Evolutionary conservation across 2,113 vertebrate species (phyloP).

Genomic region (Pantherophis guttatus): DNA sequence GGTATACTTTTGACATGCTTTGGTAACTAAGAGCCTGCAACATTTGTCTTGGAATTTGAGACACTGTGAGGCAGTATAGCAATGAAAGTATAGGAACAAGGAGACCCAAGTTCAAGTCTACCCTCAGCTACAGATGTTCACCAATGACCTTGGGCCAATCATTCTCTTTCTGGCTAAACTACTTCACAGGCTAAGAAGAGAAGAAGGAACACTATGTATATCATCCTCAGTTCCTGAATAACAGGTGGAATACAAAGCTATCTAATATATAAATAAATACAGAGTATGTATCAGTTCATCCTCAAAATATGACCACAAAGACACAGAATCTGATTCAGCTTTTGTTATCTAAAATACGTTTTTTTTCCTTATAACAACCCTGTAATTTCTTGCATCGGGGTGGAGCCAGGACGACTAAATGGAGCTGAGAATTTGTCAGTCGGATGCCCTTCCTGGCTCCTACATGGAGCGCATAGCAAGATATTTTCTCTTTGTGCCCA

Average conservation of each 20-base stretch:
- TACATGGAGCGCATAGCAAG: neutral
- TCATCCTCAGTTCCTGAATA: neutral
- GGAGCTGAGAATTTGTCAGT: neutral
- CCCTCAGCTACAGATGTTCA: neutral
- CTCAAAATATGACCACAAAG: slow-evolving; percentile 43
- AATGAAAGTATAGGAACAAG: neutral
- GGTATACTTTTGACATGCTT: neutral
- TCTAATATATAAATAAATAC: neutral
- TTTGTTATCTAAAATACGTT: slow-evolving; percentile 48
- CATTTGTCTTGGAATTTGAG: neutral
- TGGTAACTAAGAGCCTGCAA: neutral
- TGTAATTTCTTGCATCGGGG: neutral
- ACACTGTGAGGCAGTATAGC: neutral
- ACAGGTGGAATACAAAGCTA: neutral
- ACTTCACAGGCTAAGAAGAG: neutral
- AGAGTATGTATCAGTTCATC: neutral
- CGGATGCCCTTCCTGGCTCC: neutral
- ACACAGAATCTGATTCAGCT: slow-evolving; percentile 54
- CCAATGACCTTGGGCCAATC: neutral
- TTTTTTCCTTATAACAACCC: neutral
- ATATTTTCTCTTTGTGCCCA: neutral
- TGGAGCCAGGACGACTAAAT: neutral
- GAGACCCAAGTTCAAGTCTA: neutral
- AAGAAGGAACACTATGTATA: neutral
- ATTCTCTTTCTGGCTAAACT: neutral